A percentile compares a stretch with the other conserved stretches of the same genome.
These are phyloP conservation scores for Vesta saturnalis DNA, from an alignment of 2,888 invertebrate species.

Conservation along the genomic window DNA sequence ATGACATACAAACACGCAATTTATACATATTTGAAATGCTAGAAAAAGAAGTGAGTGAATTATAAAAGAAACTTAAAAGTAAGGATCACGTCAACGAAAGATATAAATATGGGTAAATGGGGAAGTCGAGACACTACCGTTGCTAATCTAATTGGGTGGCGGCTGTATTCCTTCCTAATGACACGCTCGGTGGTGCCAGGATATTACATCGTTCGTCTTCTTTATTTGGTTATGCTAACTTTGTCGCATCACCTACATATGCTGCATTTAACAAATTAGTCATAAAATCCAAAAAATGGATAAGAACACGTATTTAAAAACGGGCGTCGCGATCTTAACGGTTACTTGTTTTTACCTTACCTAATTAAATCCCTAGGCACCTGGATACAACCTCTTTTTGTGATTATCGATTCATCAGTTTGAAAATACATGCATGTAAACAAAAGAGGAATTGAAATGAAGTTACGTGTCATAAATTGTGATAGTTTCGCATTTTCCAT, in stretches of 20 bases:
- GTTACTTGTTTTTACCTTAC: too few relatives aligned
- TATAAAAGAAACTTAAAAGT: slow-evolving; percentile 20
- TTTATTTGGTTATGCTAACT: slow-evolving; percentile 33
- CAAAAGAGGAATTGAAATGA: background rate
- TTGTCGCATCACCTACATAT: slow-evolving; percentile 22
- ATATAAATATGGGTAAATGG: slow-evolving; percentile 26
- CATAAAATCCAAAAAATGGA: too few relatives aligned
- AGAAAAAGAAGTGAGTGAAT: slow-evolving; percentile 13
- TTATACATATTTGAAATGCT: background rate
- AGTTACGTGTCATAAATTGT: slow-evolving; percentile 8
- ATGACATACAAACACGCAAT: slow-evolving; percentile 30
- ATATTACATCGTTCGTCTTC: slow-evolving; percentile 50
- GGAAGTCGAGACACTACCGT: slow-evolving; percentile 53
- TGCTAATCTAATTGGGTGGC: slow-evolving; percentile 62
- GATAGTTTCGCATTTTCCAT: background rate
- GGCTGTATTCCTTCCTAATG: slow-evolving; percentile 60
- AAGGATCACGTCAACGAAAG: slow-evolving; percentile 27
- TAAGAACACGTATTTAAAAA: too few relatives aligned
- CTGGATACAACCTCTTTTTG: background rate
- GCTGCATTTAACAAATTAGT: background rate
- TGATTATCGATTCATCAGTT: background rate
- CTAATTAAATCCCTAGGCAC: too few relatives aligned
- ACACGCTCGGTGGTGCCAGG: slow-evolving; percentile 56
- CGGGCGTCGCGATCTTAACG: too few relatives aligned
- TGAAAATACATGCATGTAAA: background rate